Evolutionary conservation across 2,113 vertebrate genomes (phyloP), one percentile per base, ranked within the genome.

Genomic region (Misgurnus anguillicaudatus): DNA sequence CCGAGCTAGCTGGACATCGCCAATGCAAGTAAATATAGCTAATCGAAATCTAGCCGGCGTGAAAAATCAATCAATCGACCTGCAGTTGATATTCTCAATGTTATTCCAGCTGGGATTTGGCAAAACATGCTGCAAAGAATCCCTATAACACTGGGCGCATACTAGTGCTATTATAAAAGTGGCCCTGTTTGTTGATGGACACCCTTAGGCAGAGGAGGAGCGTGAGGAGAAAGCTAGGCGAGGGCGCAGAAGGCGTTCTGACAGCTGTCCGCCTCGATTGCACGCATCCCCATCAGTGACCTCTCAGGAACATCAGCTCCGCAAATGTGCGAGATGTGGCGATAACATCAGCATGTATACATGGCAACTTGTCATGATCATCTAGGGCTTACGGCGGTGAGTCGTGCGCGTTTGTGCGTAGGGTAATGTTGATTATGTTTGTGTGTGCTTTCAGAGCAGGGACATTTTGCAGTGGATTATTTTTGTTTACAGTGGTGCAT

Each of bases 201-300:
- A 74, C 80, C 80, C 24, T 47, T 24, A 77, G 80, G 80, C 58
- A 41, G 74, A 73, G 73, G 65, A 63, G 73, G 77, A 85, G 78
- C 65, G 73, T 61, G 53, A 76, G 58, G 86, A 87, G 88, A 84
- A 84, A 87, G 87, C 85, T 89, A 89, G 89, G 87, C 83, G 71
- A 80, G 80, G 70, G 81, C 88, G 79, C 66, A 60, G 73, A 83
- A 90, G 80, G 85, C 63, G 82, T 87, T 85, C 83, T 90, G 89
- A 90, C 90, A 90, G 84, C 89, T 87, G 84, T 90, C 88, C 85
- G 87, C 88, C 84, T 79, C 61, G 41, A 78, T 81, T 65, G 36
- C 58, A 65, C 39, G 48, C 58, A 76, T 61, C 31, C 78, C 65
- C 57, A 75, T 84, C 83, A 82, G 75, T 69, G 63, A 72, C 75